Percentiles rank a stretch among this genome's conserved stretches.
These are phyloP conservation scores for Helicolenus hilgendorfi DNA, from an alignment of 2,797 vertebrate species.

Conservation along the genomic window DNA sequence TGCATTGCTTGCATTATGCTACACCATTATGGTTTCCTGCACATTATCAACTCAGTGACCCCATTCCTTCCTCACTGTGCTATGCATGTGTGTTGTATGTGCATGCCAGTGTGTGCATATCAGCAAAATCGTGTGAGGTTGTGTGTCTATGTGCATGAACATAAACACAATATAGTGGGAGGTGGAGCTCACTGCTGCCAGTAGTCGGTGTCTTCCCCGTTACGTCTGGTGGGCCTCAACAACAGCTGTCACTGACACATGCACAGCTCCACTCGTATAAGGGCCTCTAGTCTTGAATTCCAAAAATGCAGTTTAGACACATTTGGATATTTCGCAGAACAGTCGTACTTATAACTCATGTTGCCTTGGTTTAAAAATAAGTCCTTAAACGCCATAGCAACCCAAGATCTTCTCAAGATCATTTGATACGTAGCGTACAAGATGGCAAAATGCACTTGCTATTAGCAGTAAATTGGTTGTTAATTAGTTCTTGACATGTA, in stretches of 20 bases:
- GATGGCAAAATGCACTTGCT: conserved; percentile 1
- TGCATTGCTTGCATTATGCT: background rate
- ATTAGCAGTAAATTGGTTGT: conserved; percentile 22
- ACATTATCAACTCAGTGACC: conserved; percentile 8
- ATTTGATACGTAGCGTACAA: conserved; percentile 45
- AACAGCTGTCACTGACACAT: conserved; percentile 92
- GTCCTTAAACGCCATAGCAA: conserved; percentile 69
- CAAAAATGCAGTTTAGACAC: conserved; percentile 83
- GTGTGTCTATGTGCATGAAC: conserved; percentile 2
- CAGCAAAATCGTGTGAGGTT: background rate
- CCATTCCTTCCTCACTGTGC: background rate
- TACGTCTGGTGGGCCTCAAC: conserved; percentile 76
- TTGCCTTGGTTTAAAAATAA: conserved; percentile 80
- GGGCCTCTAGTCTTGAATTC: conserved; percentile 80
- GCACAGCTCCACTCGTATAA: conserved; percentile 64
- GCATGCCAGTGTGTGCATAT: background rate
- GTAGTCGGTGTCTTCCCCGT: conserved; percentile 45
- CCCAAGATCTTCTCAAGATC: conserved; percentile 58
- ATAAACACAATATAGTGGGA: conserved; percentile 34
- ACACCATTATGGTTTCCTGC: background rate
- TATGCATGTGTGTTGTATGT: background rate
- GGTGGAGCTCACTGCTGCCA: conserved; percentile 44
- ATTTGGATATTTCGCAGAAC: conserved; percentile 81
- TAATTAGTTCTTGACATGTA: conserved; percentile 32
- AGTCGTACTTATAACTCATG: conserved; percentile 67